Base-by-base conservation (phyloP, 2,113 vertebrate genomes). In the Chelonoidis abingdonii region DNA sequence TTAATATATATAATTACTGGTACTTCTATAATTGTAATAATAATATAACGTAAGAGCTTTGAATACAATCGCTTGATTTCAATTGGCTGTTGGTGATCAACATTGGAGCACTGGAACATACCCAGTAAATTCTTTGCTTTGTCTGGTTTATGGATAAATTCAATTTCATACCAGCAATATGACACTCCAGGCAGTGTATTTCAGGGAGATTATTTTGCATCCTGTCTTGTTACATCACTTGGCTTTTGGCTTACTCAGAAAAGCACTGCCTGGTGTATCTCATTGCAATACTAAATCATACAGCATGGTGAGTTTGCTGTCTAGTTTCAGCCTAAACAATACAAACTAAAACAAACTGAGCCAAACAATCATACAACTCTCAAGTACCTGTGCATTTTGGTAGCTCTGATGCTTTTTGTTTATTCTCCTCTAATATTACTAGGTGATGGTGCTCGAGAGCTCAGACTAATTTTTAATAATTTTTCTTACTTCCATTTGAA, bases 11-110 rank as follows among this genome's bases (percentile, higher is more conserved):
- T 86, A 92, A 97, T 95, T 93, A 81, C 1, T 0, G 10, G 62
- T 29, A 89, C 87, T 95, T 95, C 89, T 88, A 94, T 85, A 95
- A 89, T 87, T 92, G 87, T 95, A 94, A 94, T 95, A 92, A 89
- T 89, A 89, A 96, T 97, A 94, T 89, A 96, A 80, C 80, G 92
- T 89, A 86, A 92, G 90, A 89, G 81, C 86, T 88, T 75, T 87
- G 93, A 89, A 88, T 95, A 89, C 92, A 24, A 95, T 95, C 57
- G 31, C 79, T 50, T 57, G 76, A 84, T 93, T 96, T 89, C 81
- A 81, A 97, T 91, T 88, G 87, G 79, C 87, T 96, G 87, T 21
- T 75, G 84, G 86, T 94, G 94, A 94, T 0, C 89, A 97, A 93
- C 50, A n/a, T 81, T 79, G 84, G 90, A 0, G 1, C 44, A 13